phyloP scores from a whole-genome alignment of 2,797 vertebrate species.

The Euphonia xanthogaster region DNA sequence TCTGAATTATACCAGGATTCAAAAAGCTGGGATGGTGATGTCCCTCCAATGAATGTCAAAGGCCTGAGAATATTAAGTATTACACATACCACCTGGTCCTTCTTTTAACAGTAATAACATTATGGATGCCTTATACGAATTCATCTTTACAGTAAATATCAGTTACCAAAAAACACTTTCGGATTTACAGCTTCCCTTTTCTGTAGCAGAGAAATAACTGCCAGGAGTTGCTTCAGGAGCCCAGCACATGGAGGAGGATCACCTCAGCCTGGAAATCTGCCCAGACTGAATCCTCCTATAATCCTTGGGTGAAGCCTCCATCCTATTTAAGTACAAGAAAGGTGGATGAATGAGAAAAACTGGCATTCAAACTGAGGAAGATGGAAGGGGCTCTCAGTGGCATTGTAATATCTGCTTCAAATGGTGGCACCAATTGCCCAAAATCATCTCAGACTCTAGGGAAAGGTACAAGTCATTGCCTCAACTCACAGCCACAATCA shows the following conservation, averaged over 20 bases:
- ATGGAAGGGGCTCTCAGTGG: background rate
- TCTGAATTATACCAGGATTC: background rate
- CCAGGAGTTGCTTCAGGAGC: background rate
- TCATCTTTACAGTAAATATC: background rate
- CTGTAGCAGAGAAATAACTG: background rate
- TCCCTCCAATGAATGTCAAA: background rate
- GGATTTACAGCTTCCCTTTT: background rate
- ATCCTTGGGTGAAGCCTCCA: fast-evolving
- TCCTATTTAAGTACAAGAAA: background rate
- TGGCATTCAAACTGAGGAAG: background rate
- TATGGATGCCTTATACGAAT: background rate
- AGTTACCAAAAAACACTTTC: background rate
- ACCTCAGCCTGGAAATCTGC: background rate
- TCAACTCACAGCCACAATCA: background rate
- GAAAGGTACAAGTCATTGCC: background rate
- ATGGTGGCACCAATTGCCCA: background rate
- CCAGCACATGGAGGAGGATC: background rate
- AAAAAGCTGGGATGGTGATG: background rate
- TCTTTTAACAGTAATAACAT: background rate
- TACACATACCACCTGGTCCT: background rate
- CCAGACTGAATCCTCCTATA: background rate
- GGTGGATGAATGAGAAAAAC: background rate
- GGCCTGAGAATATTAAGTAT: background rate
- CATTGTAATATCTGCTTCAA: background rate
- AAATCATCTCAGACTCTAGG: background rate